These are phyloP conservation scores for Oxycera nigricornis DNA, from an alignment of 2,888 invertebrate genomes.

Conservation along the genomic window DNA sequence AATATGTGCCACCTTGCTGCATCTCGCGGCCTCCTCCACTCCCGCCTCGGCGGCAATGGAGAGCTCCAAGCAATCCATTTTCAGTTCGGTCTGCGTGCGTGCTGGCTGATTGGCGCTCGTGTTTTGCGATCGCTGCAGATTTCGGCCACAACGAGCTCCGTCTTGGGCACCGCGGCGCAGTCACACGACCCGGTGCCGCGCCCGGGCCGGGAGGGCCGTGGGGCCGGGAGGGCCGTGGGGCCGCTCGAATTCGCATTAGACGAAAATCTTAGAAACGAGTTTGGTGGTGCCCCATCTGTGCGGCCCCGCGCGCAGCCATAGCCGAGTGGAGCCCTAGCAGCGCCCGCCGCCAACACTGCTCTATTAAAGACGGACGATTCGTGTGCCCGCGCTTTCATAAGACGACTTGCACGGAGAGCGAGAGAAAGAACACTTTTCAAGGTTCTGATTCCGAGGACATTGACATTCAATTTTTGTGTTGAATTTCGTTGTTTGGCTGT, in stretches of 20 bases:
- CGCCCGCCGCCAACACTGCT: neutral
- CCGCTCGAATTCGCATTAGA: neutral
- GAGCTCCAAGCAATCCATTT: too few species aligned
- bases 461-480: constrained; percentile 34
- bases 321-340: neutral
- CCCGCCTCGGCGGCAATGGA: too few species aligned
- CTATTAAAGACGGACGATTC: neutral
- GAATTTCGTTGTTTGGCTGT: constrained; percentile 29
- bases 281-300: neutral
- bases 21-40: too few species aligned
- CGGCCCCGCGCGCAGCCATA: neutral
- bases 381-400: neutral
- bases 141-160: neutral
- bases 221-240: too few species aligned
- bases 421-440: constrained; percentile 30
- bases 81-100: too few species aligned
- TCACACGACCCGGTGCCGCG: neutral
- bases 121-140: neutral
- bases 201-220: too few species aligned
- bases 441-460: constrained; percentile 37
- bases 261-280: neutral
- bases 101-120: neutral
- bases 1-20: too few species aligned
- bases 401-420: constrained; percentile 18
- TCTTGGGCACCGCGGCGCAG: neutral